phyloP scores from a whole-genome alignment of 2,888 invertebrate species.

The Hymenopus coronatus region DNA sequence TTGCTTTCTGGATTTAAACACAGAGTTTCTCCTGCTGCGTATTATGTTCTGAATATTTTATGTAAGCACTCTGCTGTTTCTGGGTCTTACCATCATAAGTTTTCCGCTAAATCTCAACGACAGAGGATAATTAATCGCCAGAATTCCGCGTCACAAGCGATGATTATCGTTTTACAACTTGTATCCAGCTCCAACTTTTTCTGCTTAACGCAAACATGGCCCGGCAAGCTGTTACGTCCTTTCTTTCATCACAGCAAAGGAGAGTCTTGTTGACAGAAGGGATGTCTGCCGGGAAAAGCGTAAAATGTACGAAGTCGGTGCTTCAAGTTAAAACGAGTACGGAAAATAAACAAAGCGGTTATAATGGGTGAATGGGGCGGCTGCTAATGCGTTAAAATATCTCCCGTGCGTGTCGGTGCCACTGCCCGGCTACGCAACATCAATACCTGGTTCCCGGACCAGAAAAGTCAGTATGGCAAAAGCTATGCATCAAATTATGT shows the following conservation, averaged over 20 bases:
- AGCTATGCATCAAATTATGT: too few species aligned
- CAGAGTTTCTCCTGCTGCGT: neutral
- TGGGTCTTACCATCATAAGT: neutral
- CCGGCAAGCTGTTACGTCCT: neutral
- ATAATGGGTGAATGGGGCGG: neutral
- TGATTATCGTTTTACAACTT: neutral
- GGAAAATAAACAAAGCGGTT: neutral
- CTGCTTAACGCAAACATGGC: neutral
- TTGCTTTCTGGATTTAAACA: neutral
- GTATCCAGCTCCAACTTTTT: neutral
- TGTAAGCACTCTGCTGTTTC: neutral
- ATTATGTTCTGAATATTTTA: neutral
- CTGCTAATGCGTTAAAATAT: neutral
- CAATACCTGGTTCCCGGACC: too few species aligned
- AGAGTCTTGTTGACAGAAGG: neutral
- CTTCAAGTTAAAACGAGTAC: neutral
- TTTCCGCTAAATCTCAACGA: neutral
- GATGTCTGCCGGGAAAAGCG: neutral
- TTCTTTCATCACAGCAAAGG: neutral
- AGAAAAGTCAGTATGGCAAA: neutral
- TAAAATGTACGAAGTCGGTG: neutral
- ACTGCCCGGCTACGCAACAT: neutral
- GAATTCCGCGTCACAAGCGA: neutral
- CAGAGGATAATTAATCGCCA: neutral
- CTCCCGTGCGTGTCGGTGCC: neutral